Evolutionary conservation across 1,140 invertebrate species (phyloP), one percentile per base, ranked within the genome.

Genomic region (Drosophila jambulina): DNA sequence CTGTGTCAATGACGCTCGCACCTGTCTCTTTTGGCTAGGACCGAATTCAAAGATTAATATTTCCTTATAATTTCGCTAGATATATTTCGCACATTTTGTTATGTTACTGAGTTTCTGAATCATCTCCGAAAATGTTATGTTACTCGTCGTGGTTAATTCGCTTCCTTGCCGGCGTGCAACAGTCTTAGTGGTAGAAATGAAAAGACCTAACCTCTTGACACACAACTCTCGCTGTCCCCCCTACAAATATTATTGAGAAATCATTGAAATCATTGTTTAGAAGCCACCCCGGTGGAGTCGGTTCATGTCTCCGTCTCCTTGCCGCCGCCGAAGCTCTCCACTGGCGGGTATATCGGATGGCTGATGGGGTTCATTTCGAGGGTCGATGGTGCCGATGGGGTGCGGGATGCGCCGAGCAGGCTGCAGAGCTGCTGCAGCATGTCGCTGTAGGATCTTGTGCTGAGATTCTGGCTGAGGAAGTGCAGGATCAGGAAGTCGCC

Each of bases 401-500:
- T 96, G 61, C 96, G 96, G 27, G 96, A 92, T 53, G 94, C 94
- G 75, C 95, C 94, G 43, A 96, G 91, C 75, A 95, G 94, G 61
- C 95, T 94, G 51, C 94, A 95, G 0, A 95, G 83, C 61, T 95
- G 95, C 25, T 95, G 94, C 77, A 98, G 83, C 60, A 97, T 94
- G 82, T 97, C 96, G 38, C 95, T 95, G 92, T 97, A 97, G 23
- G 96, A 94, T 93, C 96, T 94, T 82, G 96, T 94, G 84, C 96
- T 97, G 93, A 98, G 95, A 92, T 98, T 98, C 91, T 98, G 97
- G 29, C 96, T 96, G 12, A 98, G 93, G 38, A 98, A 93, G 84
- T 97, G 96, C 36, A 98, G 93, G 49, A 98, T 93, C 45, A 98
- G 94, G 93, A 97, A 98, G 87, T 98, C 97, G 29, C 97, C 97